phyloP scores from a whole-genome alignment of 2,797 vertebrate genomes.

The Melanogrammus aeglefinus region DNA sequence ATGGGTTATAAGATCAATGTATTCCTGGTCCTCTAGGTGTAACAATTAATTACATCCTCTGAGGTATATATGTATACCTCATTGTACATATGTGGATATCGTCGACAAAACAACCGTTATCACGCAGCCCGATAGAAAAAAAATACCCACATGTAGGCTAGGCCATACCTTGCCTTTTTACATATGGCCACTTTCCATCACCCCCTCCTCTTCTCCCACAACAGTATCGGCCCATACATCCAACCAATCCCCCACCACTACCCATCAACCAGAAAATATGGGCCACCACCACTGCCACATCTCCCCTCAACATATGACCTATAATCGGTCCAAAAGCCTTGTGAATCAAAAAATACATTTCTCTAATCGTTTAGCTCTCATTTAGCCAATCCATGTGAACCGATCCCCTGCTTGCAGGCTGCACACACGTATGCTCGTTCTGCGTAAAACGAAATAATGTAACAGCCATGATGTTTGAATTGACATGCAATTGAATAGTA shows the following conservation, averaged over 20 bases:
- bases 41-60: neutral
- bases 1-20: neutral
- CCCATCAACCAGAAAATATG: neutral
- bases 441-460: neutral
- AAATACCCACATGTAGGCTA: neutral
- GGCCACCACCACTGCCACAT: neutral
- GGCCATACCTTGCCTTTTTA: constrained; percentile 4
- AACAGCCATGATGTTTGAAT: neutral
- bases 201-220: neutral
- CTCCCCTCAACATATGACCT: constrained; percentile 56
- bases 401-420: neutral
- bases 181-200: neutral
- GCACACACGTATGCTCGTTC: neutral
- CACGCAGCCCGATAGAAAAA: neutral
- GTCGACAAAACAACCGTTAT: neutral
- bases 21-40: neutral
- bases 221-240: constrained; percentile 18
- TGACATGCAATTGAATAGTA: neutral
- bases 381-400: constrained; percentile 44
- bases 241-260: neutral
- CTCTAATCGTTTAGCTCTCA: constrained; percentile 39
- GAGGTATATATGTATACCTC: neutral
- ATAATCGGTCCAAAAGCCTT: constrained; percentile 57
- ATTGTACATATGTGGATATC: neutral
- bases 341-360: constrained; percentile 49